phyloP scores from a whole-genome alignment of 2,797 vertebrate species.

The Brachymystax lenok region DNA sequence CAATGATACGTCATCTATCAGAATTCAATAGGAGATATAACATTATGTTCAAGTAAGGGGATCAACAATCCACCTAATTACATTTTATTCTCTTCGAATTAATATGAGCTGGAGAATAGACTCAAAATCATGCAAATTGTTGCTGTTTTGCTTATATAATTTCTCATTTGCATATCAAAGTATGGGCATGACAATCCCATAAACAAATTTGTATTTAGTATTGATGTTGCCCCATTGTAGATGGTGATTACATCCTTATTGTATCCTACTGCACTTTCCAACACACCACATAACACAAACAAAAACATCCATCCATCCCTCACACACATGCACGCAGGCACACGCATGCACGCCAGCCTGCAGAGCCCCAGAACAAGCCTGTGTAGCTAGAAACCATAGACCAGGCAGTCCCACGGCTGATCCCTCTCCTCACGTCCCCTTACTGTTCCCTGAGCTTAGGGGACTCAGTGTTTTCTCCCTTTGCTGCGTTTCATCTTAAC shows the following conservation, averaged over 20 bases:
- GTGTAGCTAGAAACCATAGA: not conserved
- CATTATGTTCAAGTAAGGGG: not conserved
- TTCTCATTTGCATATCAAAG: not conserved
- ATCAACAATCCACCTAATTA: not conserved
- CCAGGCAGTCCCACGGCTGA: slow-evolving; percentile 4
- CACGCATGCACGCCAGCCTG: not conserved
- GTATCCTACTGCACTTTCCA: not conserved
- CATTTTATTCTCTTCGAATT: not conserved
- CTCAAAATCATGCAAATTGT: not conserved
- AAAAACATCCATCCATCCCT: not conserved
- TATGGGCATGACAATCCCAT: not conserved
- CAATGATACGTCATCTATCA: not conserved
- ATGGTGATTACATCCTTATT: not conserved
- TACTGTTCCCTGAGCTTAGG: not conserved
- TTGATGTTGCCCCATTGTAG: not conserved
- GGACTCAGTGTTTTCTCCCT: slow-evolving; percentile 23
- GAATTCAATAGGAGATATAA: not conserved
- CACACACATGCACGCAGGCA: not conserved
- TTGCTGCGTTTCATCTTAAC: slow-evolving; percentile 65
- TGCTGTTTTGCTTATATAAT: not conserved
- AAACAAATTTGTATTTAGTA: not conserved
- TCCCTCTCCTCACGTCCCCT: not conserved
- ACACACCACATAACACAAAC: not conserved
- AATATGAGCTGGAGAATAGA: not conserved
- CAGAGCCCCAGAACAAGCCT: not conserved